Percentiles rank a stretch among this genome's conserved stretches.
Conservation (phyloP, 2,888 invertebrate genomes). For the Julus scandinavius region DNA sequence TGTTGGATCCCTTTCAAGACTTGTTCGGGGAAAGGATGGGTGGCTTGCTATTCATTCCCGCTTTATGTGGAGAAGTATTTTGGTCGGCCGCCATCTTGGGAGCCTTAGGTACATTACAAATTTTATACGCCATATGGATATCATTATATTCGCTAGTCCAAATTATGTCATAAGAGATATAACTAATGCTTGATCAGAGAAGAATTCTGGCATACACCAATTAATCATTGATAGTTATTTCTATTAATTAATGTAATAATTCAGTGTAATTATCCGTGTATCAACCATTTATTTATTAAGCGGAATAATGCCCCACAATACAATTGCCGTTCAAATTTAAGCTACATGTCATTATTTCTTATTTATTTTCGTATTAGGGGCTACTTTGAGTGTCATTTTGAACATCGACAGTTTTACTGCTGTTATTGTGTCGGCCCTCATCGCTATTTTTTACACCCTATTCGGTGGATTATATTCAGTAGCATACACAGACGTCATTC, state of each 20-base stretch:
- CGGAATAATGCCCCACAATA: background rate
- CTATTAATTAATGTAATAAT: too few relatives aligned
- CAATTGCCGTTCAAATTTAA: background rate
- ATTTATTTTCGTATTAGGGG: conserved; percentile 72
- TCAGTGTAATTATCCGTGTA: too few relatives aligned
- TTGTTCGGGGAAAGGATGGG: conserved; percentile 98
- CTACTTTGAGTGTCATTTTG: conserved; percentile 95
- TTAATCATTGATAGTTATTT: too few relatives aligned
- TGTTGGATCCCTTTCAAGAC: conserved; percentile 98
- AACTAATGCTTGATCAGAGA: too few relatives aligned
- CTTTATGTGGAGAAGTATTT: conserved; percentile 97
- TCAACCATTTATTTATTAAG: too few relatives aligned
- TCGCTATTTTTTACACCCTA: conserved; percentile 96
- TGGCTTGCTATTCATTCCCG: conserved; percentile 93
- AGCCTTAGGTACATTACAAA: conserved; percentile 78
- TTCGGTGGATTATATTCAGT: conserved; percentile 98
- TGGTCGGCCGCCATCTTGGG: conserved; percentile 99
- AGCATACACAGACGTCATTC: conserved; percentile 98
- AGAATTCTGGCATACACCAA: too few relatives aligned
- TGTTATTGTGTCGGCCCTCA: conserved; percentile 93
- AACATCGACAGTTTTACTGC: conserved; percentile 93
- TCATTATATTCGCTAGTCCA: background rate
- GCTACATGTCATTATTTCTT: background rate
- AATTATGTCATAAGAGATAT: too few relatives aligned
- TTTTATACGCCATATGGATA: background rate